phyloP scores from a whole-genome alignment of 2,888 invertebrate genomes.

The Andrena bicolor region DNA sequence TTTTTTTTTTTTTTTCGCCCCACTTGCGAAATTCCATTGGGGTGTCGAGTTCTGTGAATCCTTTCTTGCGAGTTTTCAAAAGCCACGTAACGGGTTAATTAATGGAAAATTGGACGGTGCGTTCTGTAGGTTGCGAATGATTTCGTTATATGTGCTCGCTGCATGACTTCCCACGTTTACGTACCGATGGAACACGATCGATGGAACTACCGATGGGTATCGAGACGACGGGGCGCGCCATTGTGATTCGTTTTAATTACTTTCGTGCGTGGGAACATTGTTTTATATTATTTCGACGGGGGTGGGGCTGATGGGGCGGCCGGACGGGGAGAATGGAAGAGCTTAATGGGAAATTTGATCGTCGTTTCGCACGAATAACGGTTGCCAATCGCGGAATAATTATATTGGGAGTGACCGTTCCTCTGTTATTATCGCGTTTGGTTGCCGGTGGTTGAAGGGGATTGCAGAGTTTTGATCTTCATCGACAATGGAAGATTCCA shows the following conservation, averaged over 20 bases:
- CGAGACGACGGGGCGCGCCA: not conserved
- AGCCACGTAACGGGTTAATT: no score
- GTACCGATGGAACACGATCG: not conserved
- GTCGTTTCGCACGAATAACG: not conserved
- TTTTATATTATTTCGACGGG: not conserved
- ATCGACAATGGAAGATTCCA: no score
- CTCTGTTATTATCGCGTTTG: not conserved
- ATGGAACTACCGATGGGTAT: not conserved
- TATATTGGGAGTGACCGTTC: not conserved
- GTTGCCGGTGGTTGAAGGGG: not conserved
- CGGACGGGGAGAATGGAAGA: not conserved
- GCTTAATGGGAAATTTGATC: slow-evolving; percentile 25
- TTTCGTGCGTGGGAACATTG: slow-evolving; percentile 3
- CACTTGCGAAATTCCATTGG: no score
- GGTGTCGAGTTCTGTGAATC: no score
- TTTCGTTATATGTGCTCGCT: no score
- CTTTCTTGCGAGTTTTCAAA: no score
- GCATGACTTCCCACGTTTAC: not conserved
- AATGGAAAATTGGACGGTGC: no score
- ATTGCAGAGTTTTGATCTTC: no score
- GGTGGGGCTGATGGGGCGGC: not conserved
- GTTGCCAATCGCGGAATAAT: slow-evolving; percentile 5
- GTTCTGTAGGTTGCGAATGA: no score
- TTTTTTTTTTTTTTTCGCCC: no score
- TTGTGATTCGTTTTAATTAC: slow-evolving; percentile 22